Base-by-base conservation (phyloP, 2,888 invertebrate genomes). In the Resseliella maxima region DNA sequence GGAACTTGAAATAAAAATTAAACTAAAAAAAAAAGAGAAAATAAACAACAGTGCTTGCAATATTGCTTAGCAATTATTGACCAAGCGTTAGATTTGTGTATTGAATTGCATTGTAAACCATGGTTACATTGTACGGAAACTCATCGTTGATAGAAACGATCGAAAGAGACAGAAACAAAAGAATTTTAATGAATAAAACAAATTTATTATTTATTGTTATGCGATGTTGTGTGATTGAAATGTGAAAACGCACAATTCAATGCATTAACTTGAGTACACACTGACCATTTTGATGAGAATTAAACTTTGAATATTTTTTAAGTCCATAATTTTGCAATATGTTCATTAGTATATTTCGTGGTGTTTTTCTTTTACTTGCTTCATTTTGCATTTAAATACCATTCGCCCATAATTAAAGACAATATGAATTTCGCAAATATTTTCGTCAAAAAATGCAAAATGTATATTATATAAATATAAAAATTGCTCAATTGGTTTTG, bases 281-380 rank as follows among this genome's bases (percentile, higher is more conserved):
- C 83, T 83, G 83, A 83, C 83, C 83, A 83, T 38, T 36, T 38
- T 27, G 83, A 38, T 83, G 83, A 38, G 83, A 83, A 83, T 38
- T 21, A 6, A 83, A 38, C 21, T 59, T 59, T 2, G 5, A 83
- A 38, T 38, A 21, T 6, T 38, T 83, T 64, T 24, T 64, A 27
- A n/a, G 38, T 83, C 83, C 38, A 83, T 38, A 8, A 27, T 83
- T 36, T 83, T 83, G 83, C 24, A 38, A 83, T 83, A n/a, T 27
- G 21, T 21, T 21, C 36, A 81, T 36, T 81, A 27, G 5, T 81
- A 21, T 21, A 6, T 83, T 83, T 83, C 21, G 21, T 0, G 31
- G 72, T 18, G 31, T 72, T 2, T 72, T 54, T 36, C 38, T 86
- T 31, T 15, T 81, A 64, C n/a, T 10, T 85, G 8, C 27, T 86